Evolutionary conservation across 1,140 invertebrate genomes (phyloP).

Genomic region (Achroia grisella): DNA sequence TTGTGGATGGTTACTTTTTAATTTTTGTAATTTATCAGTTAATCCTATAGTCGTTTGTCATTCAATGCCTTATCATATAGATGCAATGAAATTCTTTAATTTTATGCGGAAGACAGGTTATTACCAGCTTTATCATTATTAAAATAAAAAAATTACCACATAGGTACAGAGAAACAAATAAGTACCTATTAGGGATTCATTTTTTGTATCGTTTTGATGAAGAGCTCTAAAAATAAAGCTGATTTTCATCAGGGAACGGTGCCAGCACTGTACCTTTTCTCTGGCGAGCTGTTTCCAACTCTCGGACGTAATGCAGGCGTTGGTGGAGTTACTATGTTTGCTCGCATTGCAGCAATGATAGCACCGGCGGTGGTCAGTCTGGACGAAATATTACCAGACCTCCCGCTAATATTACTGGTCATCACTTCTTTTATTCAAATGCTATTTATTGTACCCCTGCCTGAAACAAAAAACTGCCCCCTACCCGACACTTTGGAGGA

Average conservation of each 20-base stretch:
- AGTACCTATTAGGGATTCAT: no score
- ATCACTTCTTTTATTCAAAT: constrained; percentile 39
- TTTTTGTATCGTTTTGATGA: no score
- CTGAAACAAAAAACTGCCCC: constrained; percentile 56
- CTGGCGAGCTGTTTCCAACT: constrained; percentile 81
- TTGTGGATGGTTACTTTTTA: no score
- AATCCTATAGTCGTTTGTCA: no score
- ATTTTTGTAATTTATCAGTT: no score
- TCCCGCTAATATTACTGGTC: constrained; percentile 48
- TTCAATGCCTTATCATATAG: no score
- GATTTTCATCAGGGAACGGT: constrained; percentile 66
- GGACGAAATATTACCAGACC: constrained; percentile 63
- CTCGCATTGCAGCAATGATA: constrained; percentile 79
- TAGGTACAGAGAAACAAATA: no score
- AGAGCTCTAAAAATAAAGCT: no score
- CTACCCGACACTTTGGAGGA: constrained; percentile 57
- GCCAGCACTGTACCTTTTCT: constrained; percentile 78
- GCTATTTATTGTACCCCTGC: constrained; percentile 44
- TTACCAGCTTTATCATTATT: no score
- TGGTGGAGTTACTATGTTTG: constrained; percentile 76
- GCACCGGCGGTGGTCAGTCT: constrained; percentile 77
- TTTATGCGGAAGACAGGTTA: no score
- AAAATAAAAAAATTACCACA: no score
- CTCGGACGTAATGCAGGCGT: constrained; percentile 79
- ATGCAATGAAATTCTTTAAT: no score